phyloP scores from a whole-genome alignment of 23 tunicate genomes.

The Trididemnum miniatum region DNA sequence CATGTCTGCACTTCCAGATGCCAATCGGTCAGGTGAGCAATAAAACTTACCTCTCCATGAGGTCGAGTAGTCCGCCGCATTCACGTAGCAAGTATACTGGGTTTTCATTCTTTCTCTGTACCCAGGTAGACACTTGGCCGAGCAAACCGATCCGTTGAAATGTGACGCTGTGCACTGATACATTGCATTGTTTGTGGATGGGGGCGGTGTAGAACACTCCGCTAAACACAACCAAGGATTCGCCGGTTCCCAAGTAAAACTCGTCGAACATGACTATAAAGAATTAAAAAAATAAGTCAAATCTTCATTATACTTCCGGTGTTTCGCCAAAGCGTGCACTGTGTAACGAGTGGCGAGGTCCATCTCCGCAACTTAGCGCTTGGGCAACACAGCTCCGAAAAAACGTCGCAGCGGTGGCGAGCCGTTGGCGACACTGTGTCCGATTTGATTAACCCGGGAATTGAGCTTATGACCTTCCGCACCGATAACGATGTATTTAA shows the following conservation, averaged over 20 bases:
- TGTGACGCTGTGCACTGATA: not conserved
- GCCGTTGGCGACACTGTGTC: no score
- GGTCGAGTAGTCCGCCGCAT: not conserved
- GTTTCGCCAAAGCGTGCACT: no score
- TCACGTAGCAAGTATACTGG: not conserved
- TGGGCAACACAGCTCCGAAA: no score
- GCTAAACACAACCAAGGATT: conserved; percentile 10
- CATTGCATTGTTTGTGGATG: not conserved
- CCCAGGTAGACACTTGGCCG: not conserved
- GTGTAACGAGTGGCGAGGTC: no score
- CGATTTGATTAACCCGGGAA: no score
- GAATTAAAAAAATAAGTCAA: not conserved
- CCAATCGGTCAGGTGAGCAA: no score
- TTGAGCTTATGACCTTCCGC: no score
- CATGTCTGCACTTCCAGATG: no score
- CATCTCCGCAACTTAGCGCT: no score
- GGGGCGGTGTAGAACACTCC: conserved; percentile 1
- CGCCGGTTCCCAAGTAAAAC: not conserved
- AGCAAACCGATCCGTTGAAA: conserved; percentile 1
- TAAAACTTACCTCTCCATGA: not conserved
- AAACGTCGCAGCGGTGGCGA: no score
- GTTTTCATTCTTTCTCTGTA: not conserved
- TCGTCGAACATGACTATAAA: conserved; percentile 2
- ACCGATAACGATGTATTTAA: no score
- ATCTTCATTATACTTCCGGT: no score